Conservation (phyloP, 2,113 vertebrate genomes). For the Falcunculus frontatus region DNA sequence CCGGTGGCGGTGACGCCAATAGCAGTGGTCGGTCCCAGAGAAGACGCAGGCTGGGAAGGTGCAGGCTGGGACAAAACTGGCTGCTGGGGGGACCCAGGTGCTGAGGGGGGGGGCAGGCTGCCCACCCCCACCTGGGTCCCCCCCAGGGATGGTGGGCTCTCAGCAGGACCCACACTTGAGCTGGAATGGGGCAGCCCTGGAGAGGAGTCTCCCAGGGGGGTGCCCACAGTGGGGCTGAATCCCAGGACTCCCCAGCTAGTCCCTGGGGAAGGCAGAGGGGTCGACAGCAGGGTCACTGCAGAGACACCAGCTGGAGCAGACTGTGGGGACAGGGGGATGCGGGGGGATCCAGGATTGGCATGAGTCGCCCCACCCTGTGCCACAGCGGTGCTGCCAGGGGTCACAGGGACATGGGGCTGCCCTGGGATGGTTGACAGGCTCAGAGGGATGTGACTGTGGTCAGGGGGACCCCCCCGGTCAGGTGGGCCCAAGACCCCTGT, state of each 20-base stretch:
- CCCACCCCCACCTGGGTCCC: not conserved
- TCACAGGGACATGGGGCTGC: fast-evolving
- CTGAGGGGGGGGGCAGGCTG: not conserved
- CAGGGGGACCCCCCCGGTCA: fast-evolving
- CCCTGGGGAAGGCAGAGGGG: not conserved
- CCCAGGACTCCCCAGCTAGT: fast-evolving
- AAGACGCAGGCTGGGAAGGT: not conserved
- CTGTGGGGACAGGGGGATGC: fast-evolving
- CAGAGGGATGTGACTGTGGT: not conserved
- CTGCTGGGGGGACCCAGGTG: not conserved
- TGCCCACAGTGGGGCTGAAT: fast-evolving
- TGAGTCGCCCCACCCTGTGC: not conserved
- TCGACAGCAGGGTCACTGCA: fast-evolving
- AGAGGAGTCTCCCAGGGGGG: fast-evolving
- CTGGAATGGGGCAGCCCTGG: not conserved
- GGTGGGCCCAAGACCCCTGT: fast-evolving
- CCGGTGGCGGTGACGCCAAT: fast-evolving
- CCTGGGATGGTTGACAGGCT: not conserved
- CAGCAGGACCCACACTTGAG: not conserved
- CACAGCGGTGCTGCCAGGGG: fast-evolving
- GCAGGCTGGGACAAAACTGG: not conserved
- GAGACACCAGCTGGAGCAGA: not conserved
- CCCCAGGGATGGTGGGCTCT: not conserved
- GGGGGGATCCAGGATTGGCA: fast-evolving
- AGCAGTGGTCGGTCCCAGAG: fast-evolving